Evolutionary conservation across 2,888 invertebrate species (phyloP), one percentile per base, ranked within the genome.

Genomic region (Napeogenes sylphis): DNA sequence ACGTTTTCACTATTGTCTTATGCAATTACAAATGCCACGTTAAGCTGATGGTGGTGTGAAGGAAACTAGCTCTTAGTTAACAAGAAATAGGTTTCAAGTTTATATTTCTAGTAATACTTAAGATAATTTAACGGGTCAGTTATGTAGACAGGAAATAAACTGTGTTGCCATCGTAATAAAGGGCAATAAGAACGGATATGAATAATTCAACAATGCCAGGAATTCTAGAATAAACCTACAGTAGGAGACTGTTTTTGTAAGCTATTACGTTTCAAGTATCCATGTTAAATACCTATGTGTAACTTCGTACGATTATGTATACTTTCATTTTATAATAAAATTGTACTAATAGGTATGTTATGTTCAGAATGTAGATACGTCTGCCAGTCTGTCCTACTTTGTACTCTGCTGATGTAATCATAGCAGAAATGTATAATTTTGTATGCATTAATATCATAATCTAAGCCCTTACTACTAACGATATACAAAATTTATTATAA

Each of bases 1-100:
- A 60, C 54, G 55, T 58, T 58, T 55, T 54, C 58, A 56, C 64
- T 61, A 64, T 66, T 64, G 62, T 64, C 58, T 58, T 55, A 59
- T 51, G 51, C 45, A 46, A 54, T 59, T 38, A 59, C 47, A 58
- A 54, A 51, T 30, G 51, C 51, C 51, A 30, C 51, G 30, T 51
- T 51, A 51, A 51, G 30, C 51, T 51, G 45, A 35, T 47, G 58
- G 46, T 38, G 12, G 32, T n/a, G n/a, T n/a, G 12, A 59, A n/a
- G 10, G 38, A 32, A 45, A 53, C 14, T 14, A 30, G 10, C 4
- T 30, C 10, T 45, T 32, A 30, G 5, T 30, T 4, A 3, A 12
- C 8, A 30, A 45, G 59, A 54, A 30, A 54, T 54, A 33, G 42
- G 21, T 38, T 30, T 30, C 51, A 51, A 47, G 30, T 51, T 51